These are phyloP conservation scores for Tribolium freemani DNA, from an alignment of 2,888 invertebrate genomes.

Conservation along the genomic window DNA sequence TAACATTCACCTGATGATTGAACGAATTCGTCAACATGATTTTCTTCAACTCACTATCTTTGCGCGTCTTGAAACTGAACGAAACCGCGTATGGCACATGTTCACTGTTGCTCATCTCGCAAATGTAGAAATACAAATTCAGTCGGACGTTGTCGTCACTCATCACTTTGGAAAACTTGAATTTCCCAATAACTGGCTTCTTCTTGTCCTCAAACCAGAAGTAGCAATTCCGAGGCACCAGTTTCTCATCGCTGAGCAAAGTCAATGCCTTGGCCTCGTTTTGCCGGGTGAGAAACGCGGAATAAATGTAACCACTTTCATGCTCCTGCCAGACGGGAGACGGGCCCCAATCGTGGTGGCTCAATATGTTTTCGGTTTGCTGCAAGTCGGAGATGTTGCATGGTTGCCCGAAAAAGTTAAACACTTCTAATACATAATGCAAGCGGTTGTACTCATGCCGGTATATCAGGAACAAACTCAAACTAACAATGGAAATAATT, in stretches of 20 bases:
- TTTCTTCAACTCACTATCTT: slow-evolving; percentile 55
- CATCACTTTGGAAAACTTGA: slow-evolving; percentile 72
- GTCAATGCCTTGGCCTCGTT: slow-evolving; percentile 72
- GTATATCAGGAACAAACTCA: slow-evolving; percentile 83
- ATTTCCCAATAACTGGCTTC: slow-evolving; percentile 75
- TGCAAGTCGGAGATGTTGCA: slow-evolving; percentile 68
- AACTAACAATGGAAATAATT: slow-evolving; percentile 79
- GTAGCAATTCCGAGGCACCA: slow-evolving; percentile 77
- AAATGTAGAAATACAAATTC: slow-evolving; percentile 71
- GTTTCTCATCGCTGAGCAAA: slow-evolving; percentile 72
- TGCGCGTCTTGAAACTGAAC: slow-evolving; percentile 61
- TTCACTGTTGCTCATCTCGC: slow-evolving; percentile 67
- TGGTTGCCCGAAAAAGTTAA: slow-evolving; percentile 87
- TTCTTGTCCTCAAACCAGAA: slow-evolving; percentile 75
- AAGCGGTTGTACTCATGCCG: slow-evolving; percentile 88
- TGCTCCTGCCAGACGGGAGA: slow-evolving; percentile 79
- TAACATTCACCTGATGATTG: slow-evolving; percentile 63
- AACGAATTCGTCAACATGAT: slow-evolving; percentile 55
- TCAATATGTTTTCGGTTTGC: slow-evolving; percentile 68
- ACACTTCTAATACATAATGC: slow-evolving; percentile 86
- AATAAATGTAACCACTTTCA: slow-evolving; percentile 77
- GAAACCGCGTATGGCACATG: slow-evolving; percentile 72
- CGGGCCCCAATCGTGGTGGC: slow-evolving; percentile 74
- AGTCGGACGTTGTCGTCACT: slow-evolving; percentile 64
- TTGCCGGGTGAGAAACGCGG: slow-evolving; percentile 75